Evolutionary conservation across 2,888 invertebrate genomes (phyloP), one percentile per base, ranked within the genome.

Genomic region (Cyaniris semiargus): DNA sequence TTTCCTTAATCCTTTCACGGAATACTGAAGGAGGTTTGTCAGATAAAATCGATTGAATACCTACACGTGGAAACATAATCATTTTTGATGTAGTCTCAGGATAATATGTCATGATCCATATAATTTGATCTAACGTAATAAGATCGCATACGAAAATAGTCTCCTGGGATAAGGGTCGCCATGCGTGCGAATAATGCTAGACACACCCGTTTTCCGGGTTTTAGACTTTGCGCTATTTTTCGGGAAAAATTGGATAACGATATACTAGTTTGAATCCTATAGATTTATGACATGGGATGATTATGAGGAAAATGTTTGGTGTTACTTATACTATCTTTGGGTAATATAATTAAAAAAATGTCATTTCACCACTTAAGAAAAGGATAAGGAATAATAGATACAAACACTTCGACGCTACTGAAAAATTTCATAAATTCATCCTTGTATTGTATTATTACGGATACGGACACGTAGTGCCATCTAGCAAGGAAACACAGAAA

Each of bases 141-240:
- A 66, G 66, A 66, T 66, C 7, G 15, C 31, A 15, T 27, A 66
- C 66, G 66, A 66, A 66, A 66, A 66, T 66, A 66, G 27, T 27
- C 66, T 66, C 66, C 66, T 15, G 66, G 23, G 18, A 53, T 13
- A 53, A 5, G 66, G 66, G 27, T 66, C 15, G 27, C 66, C 66
- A 66, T 31, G 6, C 15, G 15, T 27, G 13, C 66, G 27, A 15
- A 66, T 6, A 7, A 66, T 15, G 27, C 27, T 23, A 31, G 66
- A 66, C 15, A 27, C 1, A 5, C 15, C 5, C 53, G 53, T 15
- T 53, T 53, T 66, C 27, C 13, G 66, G 66, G 2, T 27, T 66
- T 60, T 23, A 8, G 60, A 4, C 4, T 8, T 7, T 44, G 44
- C 10, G 44, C 44, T 44, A 10, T n/a, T 1, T 58, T n/a, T 58